Percentiles rank a stretch among this genome's conserved stretches.
These are phyloP conservation scores for Siniperca scherzeri DNA, from an alignment of 2,797 vertebrate species.

Conservation along the genomic window DNA sequence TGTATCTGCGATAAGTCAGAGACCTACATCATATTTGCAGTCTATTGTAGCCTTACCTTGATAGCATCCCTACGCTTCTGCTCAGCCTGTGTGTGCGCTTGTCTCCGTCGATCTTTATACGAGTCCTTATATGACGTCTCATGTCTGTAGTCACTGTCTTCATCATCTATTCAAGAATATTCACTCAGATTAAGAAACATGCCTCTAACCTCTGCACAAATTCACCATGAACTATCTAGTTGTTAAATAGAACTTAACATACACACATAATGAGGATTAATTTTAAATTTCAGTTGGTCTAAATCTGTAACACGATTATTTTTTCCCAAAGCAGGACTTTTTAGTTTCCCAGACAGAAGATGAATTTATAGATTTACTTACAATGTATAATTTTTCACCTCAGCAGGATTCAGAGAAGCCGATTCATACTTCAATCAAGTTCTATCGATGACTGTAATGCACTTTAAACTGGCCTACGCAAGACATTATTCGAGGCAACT, in stretches of 20 bases:
- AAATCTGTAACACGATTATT: background rate
- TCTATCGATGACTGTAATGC: background rate
- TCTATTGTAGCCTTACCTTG: constrained; percentile 85
- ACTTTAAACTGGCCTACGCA: background rate
- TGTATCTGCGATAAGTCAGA: background rate
- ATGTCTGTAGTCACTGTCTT: constrained; percentile 97
- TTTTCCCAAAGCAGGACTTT: too few relatives aligned
- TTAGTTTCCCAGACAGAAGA: background rate
- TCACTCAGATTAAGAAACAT: background rate
- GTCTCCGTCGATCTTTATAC: constrained; percentile 94
- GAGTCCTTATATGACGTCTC: constrained; percentile 92
- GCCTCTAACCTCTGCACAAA: background rate
- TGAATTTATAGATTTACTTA: background rate
- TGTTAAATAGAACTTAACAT: background rate
- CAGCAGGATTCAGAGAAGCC: background rate
- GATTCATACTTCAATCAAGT: constrained; percentile 11
- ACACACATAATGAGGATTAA: background rate
- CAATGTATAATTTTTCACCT: constrained; percentile 5
- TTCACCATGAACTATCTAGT: background rate
- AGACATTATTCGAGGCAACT: background rate
- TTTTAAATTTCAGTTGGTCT: background rate
- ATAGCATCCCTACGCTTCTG: constrained; percentile 96
- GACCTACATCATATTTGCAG: background rate
- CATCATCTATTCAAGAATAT: constrained; percentile 88
- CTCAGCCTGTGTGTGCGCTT: constrained; percentile 96